Evolutionary conservation across 1,140 invertebrate genomes (phyloP).

Genomic region (Drosophila kikkawai): DNA sequence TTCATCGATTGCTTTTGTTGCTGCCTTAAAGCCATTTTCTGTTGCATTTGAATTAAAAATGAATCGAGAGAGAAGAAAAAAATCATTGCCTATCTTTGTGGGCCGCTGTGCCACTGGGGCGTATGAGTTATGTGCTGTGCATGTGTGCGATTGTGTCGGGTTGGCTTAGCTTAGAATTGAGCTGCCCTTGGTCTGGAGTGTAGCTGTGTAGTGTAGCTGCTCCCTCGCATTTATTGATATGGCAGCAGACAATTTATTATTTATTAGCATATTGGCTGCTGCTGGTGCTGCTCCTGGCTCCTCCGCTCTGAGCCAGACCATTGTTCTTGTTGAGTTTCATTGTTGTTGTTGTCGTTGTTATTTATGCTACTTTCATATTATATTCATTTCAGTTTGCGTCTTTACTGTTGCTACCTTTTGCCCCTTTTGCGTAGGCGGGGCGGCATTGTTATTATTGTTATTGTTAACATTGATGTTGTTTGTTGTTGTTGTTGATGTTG

Average conservation of each 20-base stretch:
- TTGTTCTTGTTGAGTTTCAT: conserved; percentile 43
- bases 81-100: conserved; percentile 44
- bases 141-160: conserved; percentile 31
- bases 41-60: conserved; percentile 56
- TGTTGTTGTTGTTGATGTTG: conserved; percentile 43
- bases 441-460: conserved; percentile 53
- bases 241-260: conserved; percentile 79
- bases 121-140: conserved; percentile 52
- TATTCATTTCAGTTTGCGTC: conserved; percentile 74
- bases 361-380: conserved; percentile 81
- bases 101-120: conserved; percentile 37
- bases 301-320: conserved; percentile 17
- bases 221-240: conserved; percentile 73
- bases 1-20: conserved; percentile 26
- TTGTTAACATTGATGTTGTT: conserved; percentile 57
- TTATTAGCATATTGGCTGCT: conserved; percentile 76
- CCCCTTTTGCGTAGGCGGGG: conserved; percentile 38
- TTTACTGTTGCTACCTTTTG: conserved; percentile 57
- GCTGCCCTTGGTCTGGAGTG: conserved; percentile 6
- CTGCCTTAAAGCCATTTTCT: conserved; percentile 35
- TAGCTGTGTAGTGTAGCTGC: conserved; percentile 23
- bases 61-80: conserved; percentile 18
- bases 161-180: conserved; percentile 3
- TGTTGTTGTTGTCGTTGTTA: conserved; percentile 63
- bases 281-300: conserved; percentile 19